Evolutionary conservation across 2,797 vertebrate species (phyloP), one percentile per base, ranked within the genome.

Genomic region (Gouania willdenowi): DNA sequence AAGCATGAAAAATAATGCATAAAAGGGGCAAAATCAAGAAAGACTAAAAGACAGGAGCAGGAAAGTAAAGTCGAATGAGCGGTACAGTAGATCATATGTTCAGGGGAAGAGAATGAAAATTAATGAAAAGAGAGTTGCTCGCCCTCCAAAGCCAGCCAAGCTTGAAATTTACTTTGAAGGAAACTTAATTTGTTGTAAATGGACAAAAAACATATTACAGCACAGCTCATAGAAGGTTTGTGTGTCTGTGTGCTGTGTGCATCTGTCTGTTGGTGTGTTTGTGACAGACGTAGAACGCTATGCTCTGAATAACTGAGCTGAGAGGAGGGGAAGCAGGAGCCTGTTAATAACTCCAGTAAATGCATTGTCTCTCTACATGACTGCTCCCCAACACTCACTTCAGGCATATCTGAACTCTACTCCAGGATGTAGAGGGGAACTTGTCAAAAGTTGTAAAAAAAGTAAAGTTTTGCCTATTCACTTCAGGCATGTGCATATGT

Each of bases 121-220:
- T 92, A 95, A 94, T 94, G 92, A 94, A 94, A 94, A 93, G 77
- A 87, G 90, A 93, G 92, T 93, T 92, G 90, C 89, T 90, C 88
- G 89, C 89, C 91, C 91, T 91, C 78, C 31, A 89, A 89, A 94
- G 72, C 87, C 91, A 89, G 89, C 86, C 92, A 90, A 88, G 92
- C 94, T 91, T 95, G 93, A 97, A 95, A 95, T 98, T 94, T 91
- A 95, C 91, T 97, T 95, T 94, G 90, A 94, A 87, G 72, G 83
- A 93, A 94, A 92, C 92, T 89, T 95, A 94, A 97, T 98, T 96
- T 96, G 91, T 92, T 91, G 91, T 94, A 95, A 89, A 95, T 91
- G 91, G 89, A 90, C 88, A 89, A 93, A 92, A 92, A 94, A 93
- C 92, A 92, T 93, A 94, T 93, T 94, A 92, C 89, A 88, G 88